These are phyloP conservation scores for Drosophila pandora DNA, from an alignment of 1,140 invertebrate species.

Conservation along the genomic window DNA sequence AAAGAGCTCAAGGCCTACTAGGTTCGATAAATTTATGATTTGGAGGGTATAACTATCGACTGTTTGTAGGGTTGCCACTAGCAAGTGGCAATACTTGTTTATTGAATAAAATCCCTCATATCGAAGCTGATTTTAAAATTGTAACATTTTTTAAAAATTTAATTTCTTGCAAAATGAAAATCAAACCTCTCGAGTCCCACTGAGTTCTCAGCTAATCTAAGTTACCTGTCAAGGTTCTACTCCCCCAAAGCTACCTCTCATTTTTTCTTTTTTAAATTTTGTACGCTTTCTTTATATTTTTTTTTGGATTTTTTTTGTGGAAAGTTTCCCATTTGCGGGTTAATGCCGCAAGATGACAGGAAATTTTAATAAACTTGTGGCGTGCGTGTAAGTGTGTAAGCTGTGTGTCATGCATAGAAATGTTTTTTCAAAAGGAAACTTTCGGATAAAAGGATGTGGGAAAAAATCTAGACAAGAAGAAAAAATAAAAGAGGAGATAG, in stretches of 20 bases:
- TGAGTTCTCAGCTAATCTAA: no score
- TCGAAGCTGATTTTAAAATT: no score
- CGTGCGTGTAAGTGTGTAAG: not conserved
- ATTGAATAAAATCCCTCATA: no score
- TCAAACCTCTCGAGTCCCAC: no score
- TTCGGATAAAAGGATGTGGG: conserved; percentile 17
- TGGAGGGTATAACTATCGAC: no score
- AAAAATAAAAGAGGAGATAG: not conserved
- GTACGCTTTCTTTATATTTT: not conserved
- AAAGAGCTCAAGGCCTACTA: no score
- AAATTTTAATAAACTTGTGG: conserved; percentile 50
- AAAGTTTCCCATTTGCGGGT: conserved; percentile 31
- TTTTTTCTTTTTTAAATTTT: conserved; percentile 1
- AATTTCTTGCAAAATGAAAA: no score
- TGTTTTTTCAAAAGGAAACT: conserved; percentile 40
- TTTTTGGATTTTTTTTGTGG: not conserved
- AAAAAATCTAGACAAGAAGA: not conserved
- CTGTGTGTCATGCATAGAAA: conserved; percentile 52
- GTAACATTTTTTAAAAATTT: no score
- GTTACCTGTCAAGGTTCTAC: not conserved
- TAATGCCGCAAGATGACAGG: conserved; percentile 41
- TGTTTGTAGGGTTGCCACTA: no score
- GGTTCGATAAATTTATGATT: no score
- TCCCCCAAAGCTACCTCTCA: no score
- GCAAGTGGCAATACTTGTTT: no score